Percentiles rank a stretch among this genome's conserved stretches.
Conservation (phyloP, 2,888 invertebrate genomes). For the Meteorus colon region DNA sequence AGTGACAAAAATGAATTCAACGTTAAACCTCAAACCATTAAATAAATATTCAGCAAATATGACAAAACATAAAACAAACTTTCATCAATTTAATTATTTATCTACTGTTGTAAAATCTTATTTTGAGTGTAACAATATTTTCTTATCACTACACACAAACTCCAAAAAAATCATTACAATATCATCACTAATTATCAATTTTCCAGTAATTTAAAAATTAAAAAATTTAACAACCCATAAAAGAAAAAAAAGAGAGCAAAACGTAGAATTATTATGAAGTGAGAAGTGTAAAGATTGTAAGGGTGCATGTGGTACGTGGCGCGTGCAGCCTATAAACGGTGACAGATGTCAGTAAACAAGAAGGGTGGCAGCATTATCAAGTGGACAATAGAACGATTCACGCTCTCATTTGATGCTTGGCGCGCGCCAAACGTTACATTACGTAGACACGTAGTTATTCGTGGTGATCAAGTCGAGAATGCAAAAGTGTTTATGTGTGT, state of each 20-base stretch:
- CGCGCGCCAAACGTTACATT: conserved; percentile 21
- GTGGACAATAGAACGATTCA: conserved; percentile 67
- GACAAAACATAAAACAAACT: no score
- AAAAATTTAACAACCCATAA: background rate
- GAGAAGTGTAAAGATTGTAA: background rate
- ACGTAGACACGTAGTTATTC: conserved; percentile 37
- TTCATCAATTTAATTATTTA: no score
- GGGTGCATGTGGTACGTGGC: conserved; percentile 8
- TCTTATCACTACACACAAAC: no score
- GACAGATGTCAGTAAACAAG: conserved; percentile 72
- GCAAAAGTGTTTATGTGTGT: conserved; percentile 14
- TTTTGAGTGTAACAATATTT: no score
- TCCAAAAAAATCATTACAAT: no score
- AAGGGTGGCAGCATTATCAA: conserved; percentile 67
- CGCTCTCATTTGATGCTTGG: conserved; percentile 54
- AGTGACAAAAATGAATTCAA: no score
- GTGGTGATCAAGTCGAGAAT: conserved; percentile 12
- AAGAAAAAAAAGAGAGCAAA: conserved; percentile 31
- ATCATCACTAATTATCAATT: no score
- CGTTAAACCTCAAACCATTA: no score
- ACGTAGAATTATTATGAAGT: conserved; percentile 33
- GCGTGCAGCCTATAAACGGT: conserved; percentile 62
- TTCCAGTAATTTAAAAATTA: background rate
- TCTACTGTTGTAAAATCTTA: no score
- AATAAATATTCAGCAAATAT: no score